Conservation (phyloP, 2,888 invertebrate genomes). For the Drosophila neonasuta region DNA sequence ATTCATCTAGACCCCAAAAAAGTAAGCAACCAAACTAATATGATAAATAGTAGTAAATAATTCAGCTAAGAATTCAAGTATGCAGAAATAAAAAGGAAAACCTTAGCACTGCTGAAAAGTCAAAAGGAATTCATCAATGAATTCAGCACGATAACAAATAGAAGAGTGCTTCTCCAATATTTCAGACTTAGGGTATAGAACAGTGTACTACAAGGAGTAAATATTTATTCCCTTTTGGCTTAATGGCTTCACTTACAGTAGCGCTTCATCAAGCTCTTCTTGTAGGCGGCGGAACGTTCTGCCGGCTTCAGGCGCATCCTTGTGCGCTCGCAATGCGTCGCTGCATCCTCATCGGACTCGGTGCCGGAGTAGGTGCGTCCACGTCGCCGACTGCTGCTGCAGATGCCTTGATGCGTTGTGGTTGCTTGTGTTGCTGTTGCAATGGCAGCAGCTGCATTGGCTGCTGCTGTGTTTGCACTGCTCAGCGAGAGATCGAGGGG, state of each 20-base stretch:
- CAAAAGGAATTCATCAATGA: too few species aligned
- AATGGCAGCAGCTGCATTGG: constrained; percentile 65
- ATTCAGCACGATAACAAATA: background rate
- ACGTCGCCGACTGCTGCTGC: constrained; percentile 69
- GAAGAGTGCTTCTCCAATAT: too few species aligned
- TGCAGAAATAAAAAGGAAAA: background rate
- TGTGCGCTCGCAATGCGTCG: constrained; percentile 66
- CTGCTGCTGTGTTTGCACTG: constrained; percentile 67
- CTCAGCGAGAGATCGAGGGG: constrained; percentile 91
- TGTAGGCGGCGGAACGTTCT: constrained; percentile 86
- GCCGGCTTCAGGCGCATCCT: constrained; percentile 78
- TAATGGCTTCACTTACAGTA: constrained; percentile 90
- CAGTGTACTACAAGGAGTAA: background rate
- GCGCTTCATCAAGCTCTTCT: constrained; percentile 96
- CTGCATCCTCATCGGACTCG: constrained; percentile 86
- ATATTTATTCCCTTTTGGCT: too few species aligned
- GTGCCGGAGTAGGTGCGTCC: constrained; percentile 88
- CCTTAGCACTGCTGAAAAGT: background rate
- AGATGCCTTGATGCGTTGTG: constrained; percentile 3
- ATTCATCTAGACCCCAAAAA: too few species aligned
- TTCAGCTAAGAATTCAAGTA: background rate
- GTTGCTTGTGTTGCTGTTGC: constrained; percentile 29
- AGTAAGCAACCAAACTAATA: too few species aligned
- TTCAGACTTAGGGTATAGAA: background rate
- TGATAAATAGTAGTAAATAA: background rate